These are phyloP conservation scores for Asteroscopus sphinx DNA, from an alignment of 2,888 invertebrate genomes.

Conservation along the genomic window DNA sequence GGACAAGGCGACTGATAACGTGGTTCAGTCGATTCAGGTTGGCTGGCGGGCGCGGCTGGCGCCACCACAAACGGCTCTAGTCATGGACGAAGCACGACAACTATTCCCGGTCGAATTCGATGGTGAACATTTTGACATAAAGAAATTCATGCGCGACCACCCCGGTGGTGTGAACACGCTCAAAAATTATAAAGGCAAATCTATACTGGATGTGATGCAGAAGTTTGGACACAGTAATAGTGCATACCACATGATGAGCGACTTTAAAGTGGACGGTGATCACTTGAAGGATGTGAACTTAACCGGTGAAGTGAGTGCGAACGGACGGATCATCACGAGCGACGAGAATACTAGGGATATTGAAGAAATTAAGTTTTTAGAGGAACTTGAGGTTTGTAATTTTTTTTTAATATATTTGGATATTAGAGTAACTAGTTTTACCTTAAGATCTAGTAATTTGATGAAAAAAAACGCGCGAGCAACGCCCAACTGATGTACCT, in stretches of 20 bases:
- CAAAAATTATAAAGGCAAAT: slow-evolving; percentile 87
- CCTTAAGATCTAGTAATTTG: too few species aligned
- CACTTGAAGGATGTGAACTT: slow-evolving; percentile 80
- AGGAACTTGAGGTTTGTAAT: slow-evolving; percentile 80
- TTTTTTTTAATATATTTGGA: neutral
- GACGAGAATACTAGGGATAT: slow-evolving; percentile 69
- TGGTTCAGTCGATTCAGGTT: slow-evolving; percentile 35
- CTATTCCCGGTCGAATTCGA: slow-evolving; percentile 78
- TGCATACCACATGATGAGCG: slow-evolving; percentile 91
- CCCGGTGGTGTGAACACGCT: slow-evolving; percentile 93
- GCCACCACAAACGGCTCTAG: slow-evolving; percentile 14
- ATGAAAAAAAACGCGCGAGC: too few species aligned
- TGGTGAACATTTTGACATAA: slow-evolving; percentile 91
- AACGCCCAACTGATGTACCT: too few species aligned
- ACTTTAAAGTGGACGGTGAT: slow-evolving; percentile 87
- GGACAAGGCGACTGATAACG: slow-evolving; percentile 40
- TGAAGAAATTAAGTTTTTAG: slow-evolving; percentile 78
- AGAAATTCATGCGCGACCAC: slow-evolving; percentile 92
- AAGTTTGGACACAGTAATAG: slow-evolving; percentile 90
- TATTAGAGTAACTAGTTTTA: neutral
- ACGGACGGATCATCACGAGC: slow-evolving; percentile 79
- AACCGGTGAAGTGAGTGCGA: slow-evolving; percentile 78
- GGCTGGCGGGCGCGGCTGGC: slow-evolving; percentile 23
- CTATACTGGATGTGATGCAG: slow-evolving; percentile 87
- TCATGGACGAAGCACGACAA: slow-evolving; percentile 37